phyloP scores from a whole-genome alignment of 2,888 invertebrate genomes.

The Brenthis ino region DNA sequence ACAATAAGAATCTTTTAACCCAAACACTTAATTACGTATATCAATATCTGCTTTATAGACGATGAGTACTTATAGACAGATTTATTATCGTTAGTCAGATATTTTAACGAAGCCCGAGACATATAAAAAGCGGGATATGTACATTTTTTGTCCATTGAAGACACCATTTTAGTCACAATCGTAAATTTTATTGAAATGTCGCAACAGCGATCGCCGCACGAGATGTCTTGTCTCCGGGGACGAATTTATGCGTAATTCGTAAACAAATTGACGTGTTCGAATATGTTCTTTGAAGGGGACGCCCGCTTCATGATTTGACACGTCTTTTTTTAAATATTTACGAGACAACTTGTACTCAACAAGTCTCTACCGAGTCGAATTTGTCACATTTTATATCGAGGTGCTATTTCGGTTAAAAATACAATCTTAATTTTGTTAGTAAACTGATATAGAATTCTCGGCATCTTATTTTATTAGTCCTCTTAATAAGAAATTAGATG shows the following conservation, averaged over 20 bases:
- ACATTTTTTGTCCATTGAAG: constrained; percentile 73
- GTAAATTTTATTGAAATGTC: constrained; percentile 83
- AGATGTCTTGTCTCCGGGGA: constrained; percentile 79
- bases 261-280: constrained; percentile 80
- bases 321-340: constrained; percentile 57
- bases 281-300: constrained; percentile 68
- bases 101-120: constrained; percentile 75
- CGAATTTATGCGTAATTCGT: constrained; percentile 82
- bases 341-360: constrained; percentile 40
- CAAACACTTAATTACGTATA: constrained; percentile 46
- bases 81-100: constrained; percentile 73
- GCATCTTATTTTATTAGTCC: too few species aligned
- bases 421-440: background rate
- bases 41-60: constrained; percentile 60
- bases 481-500: too few species aligned
- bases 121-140: constrained; percentile 67
- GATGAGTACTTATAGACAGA: constrained; percentile 62
- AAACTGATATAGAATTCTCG: too few species aligned
- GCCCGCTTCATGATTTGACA: constrained; percentile 71
- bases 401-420: constrained; percentile 7
- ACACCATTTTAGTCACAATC: constrained; percentile 81
- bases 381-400: constrained; percentile 34
- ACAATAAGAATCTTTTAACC: constrained; percentile 30
- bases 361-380: constrained; percentile 32
- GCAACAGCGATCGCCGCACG: constrained; percentile 78